These are phyloP conservation scores for Ailurus styani DNA, from an alignment of 2,113 vertebrate species.

Conservation along the genomic window DNA sequence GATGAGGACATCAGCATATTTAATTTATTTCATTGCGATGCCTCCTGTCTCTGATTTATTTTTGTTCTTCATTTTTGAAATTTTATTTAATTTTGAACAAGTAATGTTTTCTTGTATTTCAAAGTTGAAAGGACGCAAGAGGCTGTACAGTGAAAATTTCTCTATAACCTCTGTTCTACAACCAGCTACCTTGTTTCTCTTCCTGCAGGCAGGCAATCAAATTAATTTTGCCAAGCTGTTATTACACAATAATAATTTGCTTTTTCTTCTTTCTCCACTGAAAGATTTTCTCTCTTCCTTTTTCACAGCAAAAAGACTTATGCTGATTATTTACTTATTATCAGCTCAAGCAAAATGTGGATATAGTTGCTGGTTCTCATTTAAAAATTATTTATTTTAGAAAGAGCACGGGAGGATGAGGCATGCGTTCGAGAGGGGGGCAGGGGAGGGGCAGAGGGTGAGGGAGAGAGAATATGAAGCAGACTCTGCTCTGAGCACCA, in stretches of 20 bases:
- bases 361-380: not conserved
- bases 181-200: not conserved
- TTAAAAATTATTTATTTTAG: not conserved
- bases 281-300: not conserved
- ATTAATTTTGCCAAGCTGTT: not conserved
- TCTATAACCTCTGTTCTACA: not conserved
- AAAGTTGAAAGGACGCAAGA: not conserved
- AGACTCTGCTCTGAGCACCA: not conserved
- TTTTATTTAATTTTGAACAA: not conserved
- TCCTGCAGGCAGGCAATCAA: not conserved
- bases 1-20: not conserved
- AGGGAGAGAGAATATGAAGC: not conserved
- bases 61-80: not conserved
- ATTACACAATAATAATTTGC: not conserved
- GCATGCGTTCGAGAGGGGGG: not conserved
- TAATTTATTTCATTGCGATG: not conserved
- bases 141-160: not conserved
- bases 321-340: not conserved
- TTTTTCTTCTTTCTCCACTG: not conserved
- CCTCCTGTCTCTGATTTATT: not conserved
- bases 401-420: not conserved
- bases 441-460: not conserved
- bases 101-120: not conserved
- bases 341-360: not conserved
- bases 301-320: not conserved